Conservation (phyloP, 1,140 invertebrate species). For the Goniozus legneri region DNA sequence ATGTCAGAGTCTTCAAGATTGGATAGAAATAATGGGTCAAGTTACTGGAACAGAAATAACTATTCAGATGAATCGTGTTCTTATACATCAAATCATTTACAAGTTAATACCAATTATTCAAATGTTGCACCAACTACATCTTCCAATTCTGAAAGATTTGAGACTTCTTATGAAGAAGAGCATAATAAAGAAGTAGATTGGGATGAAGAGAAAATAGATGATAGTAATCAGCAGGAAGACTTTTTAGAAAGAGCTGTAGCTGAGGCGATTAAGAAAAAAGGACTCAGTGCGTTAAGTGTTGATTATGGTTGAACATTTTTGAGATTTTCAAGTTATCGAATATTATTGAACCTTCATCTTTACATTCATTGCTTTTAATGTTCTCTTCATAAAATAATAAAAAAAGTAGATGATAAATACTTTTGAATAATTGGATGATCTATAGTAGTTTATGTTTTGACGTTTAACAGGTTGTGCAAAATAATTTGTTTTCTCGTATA, state of each 20-base stretch:
- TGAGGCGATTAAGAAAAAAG: conserved; percentile 69
- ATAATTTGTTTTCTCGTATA: too few species aligned
- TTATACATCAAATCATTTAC: conserved; percentile 7
- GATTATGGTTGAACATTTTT: conserved; percentile 53
- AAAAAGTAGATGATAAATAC: too few species aligned
- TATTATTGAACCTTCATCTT: too few species aligned
- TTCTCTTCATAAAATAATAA: conserved; percentile 9
- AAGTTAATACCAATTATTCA: conserved; percentile 3
- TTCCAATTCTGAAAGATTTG: conserved; percentile 14
- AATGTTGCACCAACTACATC: conserved; percentile 18
- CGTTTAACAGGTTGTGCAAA: too few species aligned
- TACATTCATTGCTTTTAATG: conserved; percentile 1
- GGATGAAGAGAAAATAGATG: conserved; percentile 35
- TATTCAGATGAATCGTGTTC: conserved; percentile 16
- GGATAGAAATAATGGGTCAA: conserved; percentile 10
- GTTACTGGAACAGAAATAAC: conserved; percentile 12
- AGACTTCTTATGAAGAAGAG: conserved; percentile 15
- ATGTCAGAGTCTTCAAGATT: conserved; percentile 31
- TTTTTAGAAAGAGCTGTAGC: conserved; percentile 66
- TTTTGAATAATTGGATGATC: too few species aligned
- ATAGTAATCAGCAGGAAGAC: conserved; percentile 50
- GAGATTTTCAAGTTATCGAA: too few species aligned
- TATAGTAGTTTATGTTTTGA: too few species aligned
- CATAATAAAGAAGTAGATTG: conserved; percentile 16
- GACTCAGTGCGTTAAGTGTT: conserved; percentile 57